Evolutionary conservation across 2,888 invertebrate genomes (phyloP).

Genomic region (Perithous albicinctus): DNA sequence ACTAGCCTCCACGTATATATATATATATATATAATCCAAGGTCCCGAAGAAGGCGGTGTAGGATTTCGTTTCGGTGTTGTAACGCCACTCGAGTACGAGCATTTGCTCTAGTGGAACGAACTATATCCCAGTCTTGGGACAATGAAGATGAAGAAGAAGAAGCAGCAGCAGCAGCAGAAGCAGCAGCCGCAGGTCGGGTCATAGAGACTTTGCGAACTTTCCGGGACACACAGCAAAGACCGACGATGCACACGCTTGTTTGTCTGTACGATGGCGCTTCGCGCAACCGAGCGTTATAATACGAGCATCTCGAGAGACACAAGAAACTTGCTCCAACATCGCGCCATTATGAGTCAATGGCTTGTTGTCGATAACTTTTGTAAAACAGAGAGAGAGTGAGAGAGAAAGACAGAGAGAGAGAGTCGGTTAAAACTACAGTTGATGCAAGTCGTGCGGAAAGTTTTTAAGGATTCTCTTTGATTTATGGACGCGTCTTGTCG

Average conservation of each 20-base stretch:
- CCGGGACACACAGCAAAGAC: constrained; percentile 18
- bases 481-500: background rate
- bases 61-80: constrained; percentile 59
- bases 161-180: constrained; percentile 17
- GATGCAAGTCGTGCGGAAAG: background rate
- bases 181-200: constrained; percentile 44
- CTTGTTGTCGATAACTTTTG: constrained; percentile 56
- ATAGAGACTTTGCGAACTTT: constrained; percentile 62
- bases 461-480: background rate
- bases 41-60: constrained; percentile 44
- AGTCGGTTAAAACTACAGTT: background rate
- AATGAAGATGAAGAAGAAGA: no score
- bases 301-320: constrained; percentile 44
- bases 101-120: background rate
- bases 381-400: no score
- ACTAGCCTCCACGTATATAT: background rate
- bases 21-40: no score
- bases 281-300: constrained; percentile 19
- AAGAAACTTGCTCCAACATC: constrained; percentile 56
- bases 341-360: constrained; percentile 46
- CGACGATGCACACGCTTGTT: constrained; percentile 50
- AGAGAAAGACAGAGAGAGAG: no score
- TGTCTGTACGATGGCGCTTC: constrained; percentile 34
- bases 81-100: constrained; percentile 45
- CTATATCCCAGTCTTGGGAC: constrained; percentile 24